These are phyloP conservation scores for Pecten maximus DNA, from an alignment of 2,888 invertebrate genomes.

Conservation along the genomic window DNA sequence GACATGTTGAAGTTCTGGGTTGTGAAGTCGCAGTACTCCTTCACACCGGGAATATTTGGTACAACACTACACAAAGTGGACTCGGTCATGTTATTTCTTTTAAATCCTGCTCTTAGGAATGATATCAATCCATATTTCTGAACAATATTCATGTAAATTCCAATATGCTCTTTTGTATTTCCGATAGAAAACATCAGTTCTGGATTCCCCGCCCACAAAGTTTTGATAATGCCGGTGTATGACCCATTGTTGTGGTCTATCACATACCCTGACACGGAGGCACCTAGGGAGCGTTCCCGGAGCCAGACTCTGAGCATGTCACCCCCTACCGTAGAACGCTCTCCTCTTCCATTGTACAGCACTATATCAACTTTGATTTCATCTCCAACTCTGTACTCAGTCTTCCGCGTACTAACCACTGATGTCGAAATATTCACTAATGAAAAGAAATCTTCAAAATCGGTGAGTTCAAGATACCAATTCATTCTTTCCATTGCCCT, in stretches of 20 bases:
- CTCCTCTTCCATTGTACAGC: constrained; percentile 7
- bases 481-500: not conserved
- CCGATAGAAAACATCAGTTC: constrained; percentile 28
- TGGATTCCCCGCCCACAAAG: constrained; percentile 35
- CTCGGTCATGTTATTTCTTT: not conserved
- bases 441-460: not conserved
- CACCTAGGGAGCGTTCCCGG: not conserved
- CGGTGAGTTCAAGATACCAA: not conserved
- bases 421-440: not conserved
- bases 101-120: constrained; percentile 20
- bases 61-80: not conserved
- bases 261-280: constrained; percentile 35
- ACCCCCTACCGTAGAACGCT: not conserved
- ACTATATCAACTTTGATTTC: constrained; percentile 35
- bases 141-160: constrained; percentile 26
- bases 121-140: constrained; percentile 1
- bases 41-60: not conserved
- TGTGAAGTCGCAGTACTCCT: constrained; percentile 37
- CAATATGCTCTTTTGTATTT: constrained; percentile 40
- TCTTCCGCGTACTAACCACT: not conserved
- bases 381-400: constrained; percentile 35
- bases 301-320: constrained; percentile 43
- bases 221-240: constrained; percentile 39
- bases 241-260: constrained; percentile 43
- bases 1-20: constrained; percentile 36